Base-by-base conservation (phyloP, 2,113 vertebrate genomes). In the Chloropsis cyanopogon region DNA sequence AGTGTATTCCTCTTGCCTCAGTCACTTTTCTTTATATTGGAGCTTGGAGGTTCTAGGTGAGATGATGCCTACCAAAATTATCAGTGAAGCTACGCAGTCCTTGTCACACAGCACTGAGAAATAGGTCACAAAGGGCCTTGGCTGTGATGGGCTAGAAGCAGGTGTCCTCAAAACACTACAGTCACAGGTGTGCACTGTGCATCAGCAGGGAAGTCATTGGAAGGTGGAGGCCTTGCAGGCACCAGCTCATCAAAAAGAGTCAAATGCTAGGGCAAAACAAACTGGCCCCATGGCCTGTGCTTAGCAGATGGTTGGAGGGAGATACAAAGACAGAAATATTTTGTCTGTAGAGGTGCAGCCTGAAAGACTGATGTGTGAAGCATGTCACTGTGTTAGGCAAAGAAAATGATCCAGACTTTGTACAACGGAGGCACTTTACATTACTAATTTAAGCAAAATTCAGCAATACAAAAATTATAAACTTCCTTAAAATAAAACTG, bases 321-420 rank as follows among this genome's bases (percentile, higher is more conserved):
- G 29, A 25, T 22, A 52, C 4, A 25, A 50, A 39, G 29, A 26
- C 52, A 0, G 1, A 39, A 71, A 57, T 52, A 14, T 49, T 94
- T 78, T 41, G 17, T 64, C 29, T 52, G 37, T 12, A 14, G 66
- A 88, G 54, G 20, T 1, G 4, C 57, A 61, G 11, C 37, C 25
- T 64, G 37, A 72, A 72, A 60, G 15, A 42, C 68, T 85, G 75
- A 4, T 39, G 3, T 28, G 31, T 39, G 33, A 61, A 24, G n/a
- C 0, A 0, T 35, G 33, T 44, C 31, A 5, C n/a, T 0, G 0
- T 53, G 66, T 54, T 41, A 57, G 70, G 70, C 72, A 52, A 76
- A 86, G 47, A 66, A 82, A 86, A 39, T 28, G 3, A 60, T 2
- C 1, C 31, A 25, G 70, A 11, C 54, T 91, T 89, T 41, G 24